These are phyloP conservation scores for Cynocephalus volans DNA, from an alignment of 2,113 vertebrate species.

Conservation along the genomic window DNA sequence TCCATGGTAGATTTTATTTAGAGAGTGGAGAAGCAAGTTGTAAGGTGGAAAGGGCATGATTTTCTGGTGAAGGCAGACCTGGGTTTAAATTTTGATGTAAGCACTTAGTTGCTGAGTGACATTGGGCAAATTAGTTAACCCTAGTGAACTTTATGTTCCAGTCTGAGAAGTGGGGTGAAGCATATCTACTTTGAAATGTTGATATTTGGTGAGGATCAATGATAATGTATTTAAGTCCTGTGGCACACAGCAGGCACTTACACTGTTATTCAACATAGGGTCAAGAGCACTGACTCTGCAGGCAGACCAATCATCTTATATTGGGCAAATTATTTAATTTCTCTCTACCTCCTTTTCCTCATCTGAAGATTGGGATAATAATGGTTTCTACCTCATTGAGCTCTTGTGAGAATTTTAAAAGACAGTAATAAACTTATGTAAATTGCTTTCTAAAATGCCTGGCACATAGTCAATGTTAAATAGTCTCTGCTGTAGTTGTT, in stretches of 20 bases:
- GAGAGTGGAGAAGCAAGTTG: not conserved
- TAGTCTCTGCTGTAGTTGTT: not conserved
- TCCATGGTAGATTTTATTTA: not conserved
- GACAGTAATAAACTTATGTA: not conserved
- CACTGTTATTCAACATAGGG: not conserved
- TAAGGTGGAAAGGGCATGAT: not conserved
- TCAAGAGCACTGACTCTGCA: not conserved
- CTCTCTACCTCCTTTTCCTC: not conserved
- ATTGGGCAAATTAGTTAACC: not conserved
- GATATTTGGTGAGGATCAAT: not conserved
- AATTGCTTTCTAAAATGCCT: not conserved
- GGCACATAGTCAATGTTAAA: not conserved
- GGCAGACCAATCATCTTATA: not conserved
- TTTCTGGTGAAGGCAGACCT: not conserved
- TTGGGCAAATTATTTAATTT: not conserved
- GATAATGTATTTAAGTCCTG: not conserved
- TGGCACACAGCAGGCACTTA: not conserved
- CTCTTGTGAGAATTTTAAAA: not conserved
- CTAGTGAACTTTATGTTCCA: not conserved
- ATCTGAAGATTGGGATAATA: not conserved
- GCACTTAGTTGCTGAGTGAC: not conserved
- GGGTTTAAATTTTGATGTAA: not conserved
- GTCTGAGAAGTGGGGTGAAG: not conserved
- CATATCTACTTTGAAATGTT: not conserved
- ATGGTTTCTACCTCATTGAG: not conserved